phyloP scores from a whole-genome alignment of 2,113 vertebrate genomes.

The Calidris pygmaea region DNA sequence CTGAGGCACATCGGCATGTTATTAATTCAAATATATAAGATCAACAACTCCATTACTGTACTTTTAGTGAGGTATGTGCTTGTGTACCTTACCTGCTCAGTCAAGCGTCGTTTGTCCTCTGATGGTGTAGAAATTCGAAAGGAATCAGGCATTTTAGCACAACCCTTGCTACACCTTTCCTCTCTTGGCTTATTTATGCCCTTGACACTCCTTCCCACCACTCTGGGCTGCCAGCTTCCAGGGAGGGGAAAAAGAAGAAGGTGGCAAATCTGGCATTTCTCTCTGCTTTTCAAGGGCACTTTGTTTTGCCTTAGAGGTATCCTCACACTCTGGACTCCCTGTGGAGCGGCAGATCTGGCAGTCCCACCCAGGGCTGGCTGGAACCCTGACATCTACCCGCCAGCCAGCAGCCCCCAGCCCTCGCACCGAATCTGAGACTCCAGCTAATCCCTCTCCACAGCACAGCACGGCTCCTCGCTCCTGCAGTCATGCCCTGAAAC shows the following conservation, averaged over 20 bases:
- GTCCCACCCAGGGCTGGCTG: neutral
- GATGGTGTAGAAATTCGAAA: neutral
- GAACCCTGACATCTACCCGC: fast-evolving
- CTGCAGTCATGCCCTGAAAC: neutral
- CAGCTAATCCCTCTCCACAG: neutral
- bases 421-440: fast-evolving
- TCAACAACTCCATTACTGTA: neutral
- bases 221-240: neutral
- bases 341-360: neutral
- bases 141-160: neutral
- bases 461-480: fast-evolving
- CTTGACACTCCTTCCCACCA: neutral
- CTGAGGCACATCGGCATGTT: fast-evolving
- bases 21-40: neutral
- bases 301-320: neutral
- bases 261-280: neutral
- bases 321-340: fast-evolving
- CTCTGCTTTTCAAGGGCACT: neutral
- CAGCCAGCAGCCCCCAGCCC: fast-evolving
- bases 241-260: neutral
- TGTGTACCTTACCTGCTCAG: neutral
- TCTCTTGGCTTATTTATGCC: neutral
- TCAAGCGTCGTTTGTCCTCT: neutral
- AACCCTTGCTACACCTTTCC: neutral
- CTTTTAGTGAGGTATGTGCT: neutral